Evolutionary conservation across 2,113 vertebrate species (phyloP).

Genomic region (Neopipo cinnamomea): DNA sequence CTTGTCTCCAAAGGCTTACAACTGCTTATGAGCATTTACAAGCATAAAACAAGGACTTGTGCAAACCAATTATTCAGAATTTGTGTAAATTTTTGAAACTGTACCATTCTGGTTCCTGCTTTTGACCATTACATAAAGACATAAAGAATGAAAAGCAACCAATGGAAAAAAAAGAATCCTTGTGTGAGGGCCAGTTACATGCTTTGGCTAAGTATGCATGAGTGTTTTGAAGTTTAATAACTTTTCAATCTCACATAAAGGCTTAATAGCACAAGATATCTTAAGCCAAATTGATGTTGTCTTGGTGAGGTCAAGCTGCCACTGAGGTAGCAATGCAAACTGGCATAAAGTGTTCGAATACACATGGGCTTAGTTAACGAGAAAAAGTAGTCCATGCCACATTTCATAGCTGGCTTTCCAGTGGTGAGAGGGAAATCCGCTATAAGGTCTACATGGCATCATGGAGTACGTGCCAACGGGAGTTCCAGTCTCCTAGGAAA

Average conservation of each 20-base stretch:
- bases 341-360: background rate
- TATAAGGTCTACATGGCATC: fast-evolving
- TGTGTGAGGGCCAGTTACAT: background rate
- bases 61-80: background rate
- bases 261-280: background rate
- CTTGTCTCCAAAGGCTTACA: background rate
- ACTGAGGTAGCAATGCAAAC: background rate
- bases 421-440: background rate
- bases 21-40: background rate
- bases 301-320: background rate
- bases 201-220: background rate
- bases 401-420: background rate
- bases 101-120: background rate
- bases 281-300: background rate
- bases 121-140: background rate
- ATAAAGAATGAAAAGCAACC: background rate
- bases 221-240: background rate
- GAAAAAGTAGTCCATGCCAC: background rate
- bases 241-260: background rate
- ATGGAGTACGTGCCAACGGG: background rate
- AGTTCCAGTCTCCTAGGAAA: background rate
- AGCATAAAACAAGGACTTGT: background rate
- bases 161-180: background rate
- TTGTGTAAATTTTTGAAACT: background rate
- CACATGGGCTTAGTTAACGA: background rate